Evolutionary conservation across 1,140 invertebrate species (phyloP).

Genomic region (Drosophila truncata): DNA sequence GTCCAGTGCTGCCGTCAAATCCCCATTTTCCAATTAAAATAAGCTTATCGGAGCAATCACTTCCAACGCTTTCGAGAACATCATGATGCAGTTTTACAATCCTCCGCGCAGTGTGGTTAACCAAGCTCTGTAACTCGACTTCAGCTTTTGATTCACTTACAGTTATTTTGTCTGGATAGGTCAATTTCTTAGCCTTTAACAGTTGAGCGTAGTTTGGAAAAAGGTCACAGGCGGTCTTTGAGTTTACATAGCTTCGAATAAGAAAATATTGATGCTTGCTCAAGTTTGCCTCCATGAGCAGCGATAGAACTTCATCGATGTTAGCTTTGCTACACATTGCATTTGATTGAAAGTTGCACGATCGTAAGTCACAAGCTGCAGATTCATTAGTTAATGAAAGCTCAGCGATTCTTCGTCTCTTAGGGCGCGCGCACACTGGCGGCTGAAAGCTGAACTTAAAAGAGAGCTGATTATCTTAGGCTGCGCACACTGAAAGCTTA

Average conservation of each 20-base stretch:
- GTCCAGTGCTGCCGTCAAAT: too few species aligned
- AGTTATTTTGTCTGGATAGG: slow-evolving; percentile 18
- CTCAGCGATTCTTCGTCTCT: too few species aligned
- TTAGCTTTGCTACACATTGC: not conserved
- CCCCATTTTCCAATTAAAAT: too few species aligned
- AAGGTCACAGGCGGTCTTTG: slow-evolving; percentile 2
- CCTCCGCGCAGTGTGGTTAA: not conserved
- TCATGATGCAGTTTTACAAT: slow-evolving; percentile 17
- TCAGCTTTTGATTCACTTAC: slow-evolving; percentile 15
- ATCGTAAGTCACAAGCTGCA: too few species aligned
- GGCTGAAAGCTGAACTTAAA: too few species aligned
- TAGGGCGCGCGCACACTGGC: too few species aligned
- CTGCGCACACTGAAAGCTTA: too few species aligned
- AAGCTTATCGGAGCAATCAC: slow-evolving; percentile 17
- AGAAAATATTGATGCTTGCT: slow-evolving; percentile 2
- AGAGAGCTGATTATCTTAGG: too few species aligned
- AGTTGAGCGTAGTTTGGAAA: slow-evolving; percentile 20
- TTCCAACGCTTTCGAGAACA: slow-evolving; percentile 7
- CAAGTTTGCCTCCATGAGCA: not conserved
- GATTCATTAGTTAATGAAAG: too few species aligned
- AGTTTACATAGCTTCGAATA: slow-evolving; percentile 22
- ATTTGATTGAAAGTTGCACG: too few species aligned
- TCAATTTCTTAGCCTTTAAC: too few species aligned
- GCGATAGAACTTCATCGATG: not conserved
- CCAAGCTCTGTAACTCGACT: slow-evolving; percentile 1